phyloP scores from a whole-genome alignment of 2,113 vertebrate species.

The Globicephala melas region DNA sequence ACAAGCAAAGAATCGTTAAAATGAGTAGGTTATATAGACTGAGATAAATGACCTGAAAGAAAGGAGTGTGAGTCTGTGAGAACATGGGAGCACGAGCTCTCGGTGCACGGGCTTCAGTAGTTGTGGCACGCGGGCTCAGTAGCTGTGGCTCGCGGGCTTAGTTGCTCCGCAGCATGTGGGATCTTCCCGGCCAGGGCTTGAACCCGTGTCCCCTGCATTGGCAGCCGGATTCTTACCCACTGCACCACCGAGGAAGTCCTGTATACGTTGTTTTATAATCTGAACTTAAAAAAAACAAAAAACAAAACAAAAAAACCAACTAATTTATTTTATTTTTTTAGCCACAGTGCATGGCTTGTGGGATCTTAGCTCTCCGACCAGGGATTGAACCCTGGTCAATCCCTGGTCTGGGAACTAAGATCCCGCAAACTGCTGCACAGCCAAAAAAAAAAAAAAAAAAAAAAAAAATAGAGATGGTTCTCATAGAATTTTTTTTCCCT shows the following conservation, averaged over 20 bases:
- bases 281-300: neutral
- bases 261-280: neutral
- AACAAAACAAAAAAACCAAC: no score
- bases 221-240: neutral
- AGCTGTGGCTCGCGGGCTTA: neutral
- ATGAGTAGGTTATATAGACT: neutral
- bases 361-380: no score
- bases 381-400: no score
- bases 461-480: neutral
- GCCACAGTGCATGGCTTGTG: no score
- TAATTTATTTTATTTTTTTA: no score
- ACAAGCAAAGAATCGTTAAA: neutral
- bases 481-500: neutral
- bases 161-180: neutral
- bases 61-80: neutral
- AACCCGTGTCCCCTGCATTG: neutral
- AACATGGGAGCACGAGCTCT: neutral
- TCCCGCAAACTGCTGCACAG: no score
- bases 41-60: neutral
- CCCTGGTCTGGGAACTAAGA: no score
- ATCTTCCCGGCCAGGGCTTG: neutral
- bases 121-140: neutral
- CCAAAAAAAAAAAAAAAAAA: no score
- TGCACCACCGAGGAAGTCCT: neutral
- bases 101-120: neutral